Percentiles rank a stretch among this genome's conserved stretches.
Evolutionary conservation across 2,888 invertebrate genomes (phyloP).

Genomic region (Phrixothrix hirtus): DNA sequence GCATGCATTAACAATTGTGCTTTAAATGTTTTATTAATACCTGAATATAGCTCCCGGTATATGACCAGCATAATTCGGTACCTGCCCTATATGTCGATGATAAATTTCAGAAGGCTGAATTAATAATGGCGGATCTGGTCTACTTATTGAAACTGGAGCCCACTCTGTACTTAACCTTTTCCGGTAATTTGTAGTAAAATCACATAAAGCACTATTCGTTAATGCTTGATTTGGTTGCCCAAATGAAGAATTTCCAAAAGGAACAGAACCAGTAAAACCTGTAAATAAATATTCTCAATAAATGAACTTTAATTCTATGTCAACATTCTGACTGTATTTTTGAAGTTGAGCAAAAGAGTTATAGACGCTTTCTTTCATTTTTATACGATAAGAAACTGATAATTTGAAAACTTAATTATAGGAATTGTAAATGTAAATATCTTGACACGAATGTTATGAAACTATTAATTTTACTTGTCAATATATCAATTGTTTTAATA

Average conservation of each 20-base stretch:
- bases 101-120: constrained; percentile 67
- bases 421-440: no score
- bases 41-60: constrained; percentile 75
- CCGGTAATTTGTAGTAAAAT: constrained; percentile 76
- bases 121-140: constrained; percentile 59
- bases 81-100: constrained; percentile 72
- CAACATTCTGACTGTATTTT: constrained; percentile 40
- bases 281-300: no score
- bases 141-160: constrained; percentile 68
- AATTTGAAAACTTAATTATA: no score
- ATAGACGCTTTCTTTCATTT: constrained; percentile 48
- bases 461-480: no score
- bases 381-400: constrained; percentile 9
- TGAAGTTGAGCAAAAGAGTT: constrained; percentile 50
- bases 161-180: constrained; percentile 73
- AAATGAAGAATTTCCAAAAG: constrained; percentile 67
- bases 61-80: constrained; percentile 78
- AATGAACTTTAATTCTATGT: no score
- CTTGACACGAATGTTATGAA: no score
- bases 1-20: no score
- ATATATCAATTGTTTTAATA: no score
- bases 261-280: constrained; percentile 71
- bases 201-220: constrained; percentile 72
- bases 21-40: no score
- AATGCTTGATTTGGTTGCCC: constrained; percentile 67